Percentiles rank a stretch among this genome's conserved stretches.
Evolutionary conservation across 37 sponge, comb jelly and placozoan species (phyloP).

Genomic region (Eunapius fragilis): DNA sequence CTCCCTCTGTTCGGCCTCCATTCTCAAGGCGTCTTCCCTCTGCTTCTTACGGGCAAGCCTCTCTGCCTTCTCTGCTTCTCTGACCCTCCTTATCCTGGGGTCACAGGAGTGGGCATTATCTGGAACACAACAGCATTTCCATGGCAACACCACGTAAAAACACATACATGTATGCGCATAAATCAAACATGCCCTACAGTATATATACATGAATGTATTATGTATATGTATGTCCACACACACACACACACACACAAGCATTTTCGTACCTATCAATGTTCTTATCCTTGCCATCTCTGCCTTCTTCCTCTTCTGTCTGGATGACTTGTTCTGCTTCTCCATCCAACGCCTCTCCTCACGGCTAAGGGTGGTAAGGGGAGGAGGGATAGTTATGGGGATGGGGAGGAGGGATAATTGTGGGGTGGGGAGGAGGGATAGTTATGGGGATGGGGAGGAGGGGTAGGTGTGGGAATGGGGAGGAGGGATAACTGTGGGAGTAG

Average conservation of each 20-base stretch:
- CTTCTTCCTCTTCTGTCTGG: conserved; percentile 78
- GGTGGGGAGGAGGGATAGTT: background rate
- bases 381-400: background rate
- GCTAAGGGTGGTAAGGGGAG: conserved; percentile 11
- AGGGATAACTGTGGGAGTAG: no score
- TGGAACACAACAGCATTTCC: background rate
- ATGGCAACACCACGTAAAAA: background rate
- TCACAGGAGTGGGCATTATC: conserved; percentile 93
- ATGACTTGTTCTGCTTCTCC: conserved; percentile 95
- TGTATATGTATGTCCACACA: background rate
- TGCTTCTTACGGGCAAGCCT: conserved; percentile 80
- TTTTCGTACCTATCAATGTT: conserved; percentile 79
- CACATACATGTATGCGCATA: background rate
- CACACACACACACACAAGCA: no score
- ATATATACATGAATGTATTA: no score
- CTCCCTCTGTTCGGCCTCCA: conserved; percentile 60
- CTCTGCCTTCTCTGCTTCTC: conserved; percentile 78
- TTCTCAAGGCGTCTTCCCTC: conserved; percentile 69
- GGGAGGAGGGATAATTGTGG: background rate
- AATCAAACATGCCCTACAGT: no score
- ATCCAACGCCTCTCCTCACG: conserved; percentile 95
- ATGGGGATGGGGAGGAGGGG: background rate
- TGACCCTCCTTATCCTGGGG: conserved; percentile 82
- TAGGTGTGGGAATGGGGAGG: no score
- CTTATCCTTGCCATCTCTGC: conserved; percentile 85